Evolutionary conservation across 2,888 invertebrate species (phyloP), one percentile per base, ranked within the genome.

Genomic region (Dynastes maya): DNA sequence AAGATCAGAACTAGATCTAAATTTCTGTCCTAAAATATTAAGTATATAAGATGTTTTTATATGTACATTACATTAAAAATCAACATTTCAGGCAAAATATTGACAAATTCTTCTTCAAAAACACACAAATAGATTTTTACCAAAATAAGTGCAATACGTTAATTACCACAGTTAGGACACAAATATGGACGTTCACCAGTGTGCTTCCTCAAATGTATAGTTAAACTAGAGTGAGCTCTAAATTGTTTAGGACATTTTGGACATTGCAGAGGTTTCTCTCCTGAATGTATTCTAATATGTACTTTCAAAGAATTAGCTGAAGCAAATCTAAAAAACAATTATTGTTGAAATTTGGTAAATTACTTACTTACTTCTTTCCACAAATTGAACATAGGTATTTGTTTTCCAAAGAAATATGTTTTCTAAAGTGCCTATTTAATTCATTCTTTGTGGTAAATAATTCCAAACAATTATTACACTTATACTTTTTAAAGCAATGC

Each of bases 101-200:
- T 32, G 2, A 32, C 4, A 32, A 32, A 22, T 22, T 22, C 22
- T 22, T 22, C 1, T 22, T 22, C 22, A 22, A 22, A 22, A 22
- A 22, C 22, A 22, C 32, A 37, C 32, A 37, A 5, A 37, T 2
- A 5, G 32, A 5, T 2, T 5, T 4, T 37, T 37, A 2, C 32
- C 32, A 37, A 37, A 37, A 37, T 37, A 37, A 22, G 22, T 22
- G 40, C 1, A 45, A 67, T 22, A 63, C 1, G 51, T 65, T 65
- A 68, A 51, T 77, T 77, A 77, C 77, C 77, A 68, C 77, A 77
- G 1, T 8, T 68, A n/a, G 77, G 29, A 68, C 77, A 77, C 27
- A 77, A 68, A 40, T 68, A 77, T 22, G 77, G 77, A 29, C 77
- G 53, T 40, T 68, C 55, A 13, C 77, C 77, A 13, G 53, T 77